phyloP scores from a whole-genome alignment of 2,113 vertebrate genomes.

The Ictalurus punctatus region DNA sequence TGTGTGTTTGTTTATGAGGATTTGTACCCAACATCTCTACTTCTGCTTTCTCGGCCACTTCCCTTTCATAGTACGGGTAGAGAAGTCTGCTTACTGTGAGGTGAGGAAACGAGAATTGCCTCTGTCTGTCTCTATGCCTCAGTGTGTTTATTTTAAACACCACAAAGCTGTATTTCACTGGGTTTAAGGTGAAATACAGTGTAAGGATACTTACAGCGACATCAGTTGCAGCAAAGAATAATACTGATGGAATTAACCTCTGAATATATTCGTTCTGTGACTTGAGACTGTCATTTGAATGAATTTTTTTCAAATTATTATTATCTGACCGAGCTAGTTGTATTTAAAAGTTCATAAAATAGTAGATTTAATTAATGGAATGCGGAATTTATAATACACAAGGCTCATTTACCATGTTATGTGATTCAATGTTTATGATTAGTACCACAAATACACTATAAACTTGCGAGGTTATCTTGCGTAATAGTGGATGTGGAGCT shows the following conservation, averaged over 20 bases:
- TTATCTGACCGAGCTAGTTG: not conserved
- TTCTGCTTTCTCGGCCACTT: conserved; percentile 74
- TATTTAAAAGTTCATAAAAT: not conserved
- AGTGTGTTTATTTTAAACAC: conserved; percentile 20
- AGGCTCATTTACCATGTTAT: not conserved
- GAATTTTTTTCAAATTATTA: not conserved
- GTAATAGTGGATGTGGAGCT: not conserved
- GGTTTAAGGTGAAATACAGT: conserved; percentile 17
- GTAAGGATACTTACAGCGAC: not conserved
- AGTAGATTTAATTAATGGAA: not conserved
- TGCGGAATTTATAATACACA: not conserved
- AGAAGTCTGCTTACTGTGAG: conserved; percentile 55
- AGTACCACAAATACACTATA: too few species aligned
- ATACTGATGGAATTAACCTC: not conserved
- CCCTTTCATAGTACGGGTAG: conserved; percentile 64
- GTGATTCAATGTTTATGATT: not conserved
- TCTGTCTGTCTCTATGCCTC: not conserved
- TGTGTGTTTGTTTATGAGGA: conserved; percentile 49
- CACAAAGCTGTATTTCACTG: not conserved
- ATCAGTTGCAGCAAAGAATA: not conserved
- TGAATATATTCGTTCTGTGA: not conserved
- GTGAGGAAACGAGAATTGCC: conserved; percentile 29
- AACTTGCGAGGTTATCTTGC: not conserved
- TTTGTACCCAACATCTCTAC: conserved; percentile 40
- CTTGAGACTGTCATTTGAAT: not conserved